A percentile compares a stretch with the other conserved stretches of the same genome.
phyloP scores from a whole-genome alignment of 2,797 vertebrate species.

The Crenichthys baileyi region DNA sequence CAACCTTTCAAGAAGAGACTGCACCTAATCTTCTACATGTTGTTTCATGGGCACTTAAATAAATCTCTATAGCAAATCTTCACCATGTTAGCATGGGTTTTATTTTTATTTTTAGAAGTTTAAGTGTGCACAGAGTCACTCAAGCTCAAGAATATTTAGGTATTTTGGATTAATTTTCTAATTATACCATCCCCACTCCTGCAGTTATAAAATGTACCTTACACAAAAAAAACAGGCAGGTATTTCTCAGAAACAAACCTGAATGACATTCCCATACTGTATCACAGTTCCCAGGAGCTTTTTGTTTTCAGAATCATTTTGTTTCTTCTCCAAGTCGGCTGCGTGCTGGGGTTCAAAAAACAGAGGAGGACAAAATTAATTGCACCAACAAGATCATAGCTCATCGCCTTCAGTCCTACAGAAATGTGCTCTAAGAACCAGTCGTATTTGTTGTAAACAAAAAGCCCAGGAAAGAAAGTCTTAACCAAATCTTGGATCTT shows the following conservation, averaged over 20 bases:
- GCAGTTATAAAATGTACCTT: neutral
- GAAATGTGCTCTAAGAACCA: neutral
- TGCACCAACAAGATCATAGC: neutral
- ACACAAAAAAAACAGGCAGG: neutral
- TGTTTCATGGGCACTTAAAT: neutral
- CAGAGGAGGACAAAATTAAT: neutral
- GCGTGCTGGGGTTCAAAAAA: conserved; percentile 84
- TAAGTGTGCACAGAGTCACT: neutral
- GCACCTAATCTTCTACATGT: neutral
- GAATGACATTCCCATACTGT: conserved; percentile 96
- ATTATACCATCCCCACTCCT: neutral
- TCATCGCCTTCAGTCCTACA: conserved; percentile 2
- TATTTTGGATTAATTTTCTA: neutral
- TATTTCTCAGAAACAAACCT: conserved; percentile 78
- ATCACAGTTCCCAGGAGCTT: conserved; percentile 95
- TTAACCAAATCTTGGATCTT: conserved; percentile 8
- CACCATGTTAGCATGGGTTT: neutral
- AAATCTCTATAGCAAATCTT: neutral
- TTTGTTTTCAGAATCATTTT: conserved; percentile 97
- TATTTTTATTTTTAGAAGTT: neutral
- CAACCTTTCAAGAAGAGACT: neutral
- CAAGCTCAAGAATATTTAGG: neutral
- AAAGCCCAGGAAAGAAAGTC: neutral
- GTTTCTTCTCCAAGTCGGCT: conserved; percentile 97
- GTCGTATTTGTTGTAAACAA: conserved; percentile 4